Evolutionary conservation across 2,113 vertebrate genomes (phyloP).

Genomic region (Phycodurus eques): DNA sequence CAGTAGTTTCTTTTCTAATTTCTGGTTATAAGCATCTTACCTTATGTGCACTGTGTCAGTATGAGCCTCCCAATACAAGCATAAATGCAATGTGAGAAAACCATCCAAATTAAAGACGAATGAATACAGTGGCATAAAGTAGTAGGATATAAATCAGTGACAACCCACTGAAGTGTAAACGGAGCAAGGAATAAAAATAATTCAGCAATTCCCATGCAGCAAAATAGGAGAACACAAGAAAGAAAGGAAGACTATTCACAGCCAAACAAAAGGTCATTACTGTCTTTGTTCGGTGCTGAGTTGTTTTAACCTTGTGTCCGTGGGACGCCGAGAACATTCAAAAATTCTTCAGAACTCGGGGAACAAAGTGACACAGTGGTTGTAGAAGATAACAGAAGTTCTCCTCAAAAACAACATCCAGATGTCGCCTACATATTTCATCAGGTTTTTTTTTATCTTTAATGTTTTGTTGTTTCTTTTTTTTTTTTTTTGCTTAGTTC

Average conservation of each 20-base stretch:
- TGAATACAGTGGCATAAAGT: slow-evolving; percentile 49
- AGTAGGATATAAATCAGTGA: slow-evolving; percentile 9
- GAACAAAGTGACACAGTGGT: slow-evolving; percentile 21
- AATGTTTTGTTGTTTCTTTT: slow-evolving; percentile 23
- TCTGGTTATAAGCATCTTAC: neutral
- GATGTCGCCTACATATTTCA: slow-evolving; percentile 52
- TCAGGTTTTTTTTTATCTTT: slow-evolving; percentile 35
- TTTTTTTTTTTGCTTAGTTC: slow-evolving; percentile 15
- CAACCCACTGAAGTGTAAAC: neutral
- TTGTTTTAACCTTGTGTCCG: neutral
- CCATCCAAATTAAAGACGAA: slow-evolving; percentile 30
- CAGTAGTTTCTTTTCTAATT: neutral
- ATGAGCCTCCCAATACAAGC: slow-evolving; percentile 11
- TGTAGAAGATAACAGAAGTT: slow-evolving; percentile 27
- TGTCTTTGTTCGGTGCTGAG: neutral
- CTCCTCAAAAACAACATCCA: slow-evolving; percentile 29
- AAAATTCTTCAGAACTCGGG: slow-evolving; percentile 16
- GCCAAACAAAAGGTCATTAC: neutral
- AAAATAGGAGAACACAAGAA: neutral
- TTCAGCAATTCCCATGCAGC: neutral
- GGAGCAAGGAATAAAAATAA: slow-evolving; percentile 4
- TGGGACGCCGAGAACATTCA: neutral
- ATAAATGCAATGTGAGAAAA: slow-evolving; percentile 15
- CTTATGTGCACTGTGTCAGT: neutral
- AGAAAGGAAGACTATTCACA: neutral